A percentile compares a stretch with the other conserved stretches of the same genome.
Evolutionary conservation across 2,113 vertebrate genomes (phyloP).

Genomic region (Limnothrissa miodon): DNA sequence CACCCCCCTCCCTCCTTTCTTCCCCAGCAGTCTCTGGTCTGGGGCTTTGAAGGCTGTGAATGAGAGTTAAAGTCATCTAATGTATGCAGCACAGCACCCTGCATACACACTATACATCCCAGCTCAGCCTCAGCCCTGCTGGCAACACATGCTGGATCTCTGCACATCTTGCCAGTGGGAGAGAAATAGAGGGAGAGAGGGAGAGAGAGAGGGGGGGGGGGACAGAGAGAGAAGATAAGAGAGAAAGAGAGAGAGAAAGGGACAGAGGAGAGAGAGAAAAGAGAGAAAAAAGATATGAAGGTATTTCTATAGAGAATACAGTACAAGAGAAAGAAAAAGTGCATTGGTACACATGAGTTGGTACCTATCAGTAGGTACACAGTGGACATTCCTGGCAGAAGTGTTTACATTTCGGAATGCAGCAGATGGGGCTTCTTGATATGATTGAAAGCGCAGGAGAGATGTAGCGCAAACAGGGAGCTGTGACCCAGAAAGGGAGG

Average conservation of each 20-base stretch:
- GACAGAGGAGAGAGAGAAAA: conserved; percentile 2
- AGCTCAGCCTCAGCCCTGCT: conserved; percentile 13
- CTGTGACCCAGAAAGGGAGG: not conserved
- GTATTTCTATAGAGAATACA: too few relatives aligned
- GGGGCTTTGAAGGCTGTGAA: conserved; percentile 12
- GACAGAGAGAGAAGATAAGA: not conserved
- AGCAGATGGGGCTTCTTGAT: not conserved
- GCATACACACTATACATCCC: not conserved
- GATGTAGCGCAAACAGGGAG: not conserved
- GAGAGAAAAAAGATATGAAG: not conserved
- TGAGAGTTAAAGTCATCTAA: conserved; percentile 34
- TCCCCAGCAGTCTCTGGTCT: conserved; percentile 1
- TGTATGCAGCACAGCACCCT: conserved; percentile 25
- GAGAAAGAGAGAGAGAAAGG: not conserved
- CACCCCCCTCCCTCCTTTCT: conserved; percentile 16
- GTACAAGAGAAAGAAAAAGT: too few relatives aligned
- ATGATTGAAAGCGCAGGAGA: not conserved
- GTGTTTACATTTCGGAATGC: not conserved
- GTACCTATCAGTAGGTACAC: not conserved
- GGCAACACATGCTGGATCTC: not conserved
- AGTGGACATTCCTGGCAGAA: not conserved
- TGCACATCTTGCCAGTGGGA: not conserved
- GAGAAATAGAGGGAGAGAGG: not conserved
- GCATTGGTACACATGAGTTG: not conserved
- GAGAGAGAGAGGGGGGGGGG: not conserved